Percentiles rank a stretch among this genome's conserved stretches.
Evolutionary conservation across 1,140 invertebrate species (phyloP).

Genomic region (Drosophila orena): DNA sequence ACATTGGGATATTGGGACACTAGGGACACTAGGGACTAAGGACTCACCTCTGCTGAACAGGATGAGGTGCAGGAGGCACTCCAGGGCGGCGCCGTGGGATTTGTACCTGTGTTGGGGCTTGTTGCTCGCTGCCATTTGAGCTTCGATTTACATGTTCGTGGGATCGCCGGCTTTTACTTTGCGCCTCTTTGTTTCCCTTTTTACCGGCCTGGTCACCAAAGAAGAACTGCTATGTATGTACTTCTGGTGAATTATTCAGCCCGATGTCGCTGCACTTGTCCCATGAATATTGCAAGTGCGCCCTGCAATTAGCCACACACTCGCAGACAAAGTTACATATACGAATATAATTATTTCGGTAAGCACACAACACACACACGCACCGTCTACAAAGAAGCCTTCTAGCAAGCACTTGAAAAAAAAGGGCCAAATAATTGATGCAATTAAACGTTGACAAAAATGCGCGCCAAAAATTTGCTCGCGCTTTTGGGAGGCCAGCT

Average conservation of each 20-base stretch:
- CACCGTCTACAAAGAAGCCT: not conserved
- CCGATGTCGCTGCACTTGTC: constrained; percentile 40
- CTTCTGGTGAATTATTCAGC: constrained; percentile 41
- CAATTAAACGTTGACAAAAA: constrained; percentile 23
- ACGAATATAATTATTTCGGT: not conserved
- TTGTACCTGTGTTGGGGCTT: constrained; percentile 44
- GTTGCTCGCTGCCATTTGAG: constrained; percentile 60
- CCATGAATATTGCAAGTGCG: constrained; percentile 63
- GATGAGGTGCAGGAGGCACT: constrained; percentile 63
- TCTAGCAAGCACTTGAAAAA: constrained; percentile 22
- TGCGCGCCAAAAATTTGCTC: constrained; percentile 67
- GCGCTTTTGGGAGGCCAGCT: not conserved
- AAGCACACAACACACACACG: not conserved
- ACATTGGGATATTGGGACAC: constrained; percentile 7
- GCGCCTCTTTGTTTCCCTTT: not conserved
- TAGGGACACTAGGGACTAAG: constrained; percentile 5
- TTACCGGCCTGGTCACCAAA: not conserved
- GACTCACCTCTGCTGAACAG: constrained; percentile 63
- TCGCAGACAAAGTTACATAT: not conserved
- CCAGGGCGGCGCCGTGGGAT: constrained; percentile 46
- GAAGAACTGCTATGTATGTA: constrained; percentile 4
- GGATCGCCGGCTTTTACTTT: constrained; percentile 11
- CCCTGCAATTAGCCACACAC: constrained; percentile 54
- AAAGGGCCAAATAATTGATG: not conserved
- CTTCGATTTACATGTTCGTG: constrained; percentile 53